Evolutionary conservation across 2,113 vertebrate genomes (phyloP).

Genomic region (Collichthys lucidus): DNA sequence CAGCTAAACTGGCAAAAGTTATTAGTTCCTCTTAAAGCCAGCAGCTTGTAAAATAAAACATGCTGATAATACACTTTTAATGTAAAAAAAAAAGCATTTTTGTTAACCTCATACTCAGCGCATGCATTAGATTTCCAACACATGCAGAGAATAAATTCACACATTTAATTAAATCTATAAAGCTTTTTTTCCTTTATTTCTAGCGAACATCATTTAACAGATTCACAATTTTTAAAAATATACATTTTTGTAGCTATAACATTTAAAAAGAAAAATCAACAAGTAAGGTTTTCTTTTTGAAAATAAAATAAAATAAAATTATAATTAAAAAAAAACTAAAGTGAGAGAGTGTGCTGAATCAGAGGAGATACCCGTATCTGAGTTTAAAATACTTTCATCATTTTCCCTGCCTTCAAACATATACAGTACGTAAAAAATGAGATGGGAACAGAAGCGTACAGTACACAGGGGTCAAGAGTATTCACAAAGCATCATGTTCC

Average conservation of each 20-base stretch:
- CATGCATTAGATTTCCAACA: conserved; percentile 6
- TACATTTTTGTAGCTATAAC: conserved; percentile 88
- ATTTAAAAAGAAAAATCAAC: conserved; percentile 86
- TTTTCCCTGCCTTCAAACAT: conserved; percentile 82
- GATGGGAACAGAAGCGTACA: conserved; percentile 78
- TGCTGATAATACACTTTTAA: neutral
- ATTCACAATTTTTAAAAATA: conserved; percentile 88
- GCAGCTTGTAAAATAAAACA: conserved; percentile 18
- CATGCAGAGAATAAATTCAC: conserved; percentile 64
- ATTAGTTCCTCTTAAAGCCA: neutral
- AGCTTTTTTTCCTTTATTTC: conserved; percentile 86
- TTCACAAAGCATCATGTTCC: conserved; percentile 85
- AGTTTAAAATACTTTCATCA: conserved; percentile 85
- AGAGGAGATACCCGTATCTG: conserved; percentile 87
- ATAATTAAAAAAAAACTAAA: conserved; percentile 75
- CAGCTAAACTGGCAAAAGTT: neutral
- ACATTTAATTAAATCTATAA: conserved; percentile 82
- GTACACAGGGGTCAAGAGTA: conserved; percentile 79
- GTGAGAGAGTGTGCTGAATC: conserved; percentile 87
- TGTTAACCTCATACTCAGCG: neutral
- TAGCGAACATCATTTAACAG: conserved; percentile 87
- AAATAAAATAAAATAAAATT: conserved; percentile 61
- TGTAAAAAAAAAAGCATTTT: conserved; percentile 11
- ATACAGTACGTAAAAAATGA: conserved; percentile 81
- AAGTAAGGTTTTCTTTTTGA: conserved; percentile 71